A percentile compares a stretch with the other conserved stretches of the same genome.
These are phyloP conservation scores for Stenodema calcarata DNA, from an alignment of 2,888 invertebrate species.

Conservation along the genomic window DNA sequence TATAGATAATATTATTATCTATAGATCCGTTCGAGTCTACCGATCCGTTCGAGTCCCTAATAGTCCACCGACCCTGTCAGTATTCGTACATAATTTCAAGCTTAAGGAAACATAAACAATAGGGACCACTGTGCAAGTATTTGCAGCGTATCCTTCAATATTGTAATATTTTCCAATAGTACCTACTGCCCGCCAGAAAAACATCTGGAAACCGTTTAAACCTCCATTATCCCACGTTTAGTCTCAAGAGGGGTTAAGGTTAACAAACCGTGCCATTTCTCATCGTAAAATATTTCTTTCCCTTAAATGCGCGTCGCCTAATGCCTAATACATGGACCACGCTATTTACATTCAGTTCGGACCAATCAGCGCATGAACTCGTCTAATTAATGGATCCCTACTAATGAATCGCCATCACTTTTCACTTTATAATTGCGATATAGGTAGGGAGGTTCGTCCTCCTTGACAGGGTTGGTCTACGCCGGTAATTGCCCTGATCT, in stretches of 20 bases:
- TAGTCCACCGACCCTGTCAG: too few species aligned
- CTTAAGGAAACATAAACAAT: too few species aligned
- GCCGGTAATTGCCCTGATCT: not conserved
- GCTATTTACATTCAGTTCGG: not conserved
- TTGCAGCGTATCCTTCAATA: too few species aligned
- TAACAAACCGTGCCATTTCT: not conserved
- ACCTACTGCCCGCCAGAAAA: too few species aligned
- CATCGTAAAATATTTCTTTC: not conserved
- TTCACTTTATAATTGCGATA: conserved; percentile 19
- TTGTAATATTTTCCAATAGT: too few species aligned
- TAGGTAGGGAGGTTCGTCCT: not conserved
- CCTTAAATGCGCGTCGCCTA: not conserved
- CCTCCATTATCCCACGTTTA: not conserved
- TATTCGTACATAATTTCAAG: too few species aligned
- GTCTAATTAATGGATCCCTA: conserved; percentile 3
- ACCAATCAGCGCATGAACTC: conserved; percentile 13
- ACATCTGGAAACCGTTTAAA: not conserved
- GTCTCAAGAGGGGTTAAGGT: too few species aligned
- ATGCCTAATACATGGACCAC: not conserved
- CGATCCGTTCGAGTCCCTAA: too few species aligned
- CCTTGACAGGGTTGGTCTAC: conserved; percentile 21
- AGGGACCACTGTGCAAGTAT: too few species aligned
- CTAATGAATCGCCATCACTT: conserved; percentile 36
- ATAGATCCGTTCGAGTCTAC: too few species aligned
- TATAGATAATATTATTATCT: too few species aligned